These are phyloP conservation scores for Stichopus chloronotus DNA, from an alignment of 35 echinoderm and acorn worm species.

Conservation along the genomic window DNA sequence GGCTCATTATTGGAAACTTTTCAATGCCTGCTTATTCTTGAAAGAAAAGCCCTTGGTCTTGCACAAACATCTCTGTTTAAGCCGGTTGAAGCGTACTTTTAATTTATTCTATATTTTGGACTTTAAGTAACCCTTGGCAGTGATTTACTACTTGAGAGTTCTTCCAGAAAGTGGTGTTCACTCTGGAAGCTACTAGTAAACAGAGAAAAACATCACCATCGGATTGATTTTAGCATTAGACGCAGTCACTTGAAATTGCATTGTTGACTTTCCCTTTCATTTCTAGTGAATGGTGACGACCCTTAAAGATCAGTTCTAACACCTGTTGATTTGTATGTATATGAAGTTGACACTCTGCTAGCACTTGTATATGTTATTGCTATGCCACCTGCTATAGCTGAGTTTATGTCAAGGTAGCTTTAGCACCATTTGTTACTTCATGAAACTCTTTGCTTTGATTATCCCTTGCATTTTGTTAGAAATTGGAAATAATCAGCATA, in stretches of 20 bases:
- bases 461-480: too few species aligned
- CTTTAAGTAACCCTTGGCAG: neutral
- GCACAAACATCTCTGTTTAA: neutral
- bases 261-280: neutral
- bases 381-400: neutral
- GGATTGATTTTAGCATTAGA: neutral
- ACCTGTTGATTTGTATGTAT: neutral
- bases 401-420: neutral
- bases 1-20: neutral
- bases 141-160: constrained; percentile 1
- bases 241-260: neutral
- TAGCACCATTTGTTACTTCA: neutral
- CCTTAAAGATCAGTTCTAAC: neutral
- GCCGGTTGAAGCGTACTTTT: neutral
- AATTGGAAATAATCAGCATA: too few species aligned
- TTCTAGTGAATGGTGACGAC: neutral
- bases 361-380: neutral
- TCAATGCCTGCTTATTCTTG: neutral
- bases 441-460: neutral
- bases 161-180: neutral
- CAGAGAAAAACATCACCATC: neutral
- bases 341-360: constrained; percentile 2
- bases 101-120: constrained; percentile 8
- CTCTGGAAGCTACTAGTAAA: neutral
- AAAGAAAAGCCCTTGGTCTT: neutral